Evolutionary conservation across 2,113 vertebrate genomes (phyloP).

Genomic region (Phycodurus eques): DNA sequence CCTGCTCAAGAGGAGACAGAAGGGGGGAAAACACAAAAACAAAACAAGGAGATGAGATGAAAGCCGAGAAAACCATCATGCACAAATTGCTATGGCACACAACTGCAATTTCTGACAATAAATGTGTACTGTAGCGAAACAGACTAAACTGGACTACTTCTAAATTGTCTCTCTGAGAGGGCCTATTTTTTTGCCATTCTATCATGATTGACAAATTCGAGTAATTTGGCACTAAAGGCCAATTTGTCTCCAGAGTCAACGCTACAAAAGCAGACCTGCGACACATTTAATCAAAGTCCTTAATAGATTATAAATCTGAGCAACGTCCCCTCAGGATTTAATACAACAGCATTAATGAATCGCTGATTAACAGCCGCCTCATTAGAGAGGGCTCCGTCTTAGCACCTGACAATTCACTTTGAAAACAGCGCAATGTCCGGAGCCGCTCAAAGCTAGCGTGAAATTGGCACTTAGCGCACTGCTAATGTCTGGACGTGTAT

Average conservation of each 20-base stretch:
- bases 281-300: background rate
- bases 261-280: background rate
- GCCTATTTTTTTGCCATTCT: background rate
- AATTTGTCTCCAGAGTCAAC: background rate
- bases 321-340: constrained; percentile 22
- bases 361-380: constrained; percentile 42
- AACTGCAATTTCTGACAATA: too few relatives aligned
- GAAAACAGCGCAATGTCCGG: constrained; percentile 30
- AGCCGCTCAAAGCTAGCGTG: constrained; percentile 35
- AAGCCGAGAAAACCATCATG: too few relatives aligned
- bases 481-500: constrained; percentile 34
- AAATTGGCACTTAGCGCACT: constrained; percentile 54
- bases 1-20: too few relatives aligned
- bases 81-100: too few relatives aligned
- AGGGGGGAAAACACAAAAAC: too few relatives aligned
- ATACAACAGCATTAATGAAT: constrained; percentile 40
- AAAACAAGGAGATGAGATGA: too few relatives aligned
- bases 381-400: constrained; percentile 14
- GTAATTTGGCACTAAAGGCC: background rate
- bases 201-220: background rate
- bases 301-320: constrained; percentile 38
- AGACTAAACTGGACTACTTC: too few relatives aligned
- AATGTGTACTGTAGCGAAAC: too few relatives aligned
- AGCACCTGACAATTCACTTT: constrained; percentile 48
- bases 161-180: background rate